Percentiles rank a stretch among this genome's conserved stretches.
phyloP scores from a whole-genome alignment of 1,140 invertebrate species.

The Drosophila ironensis region DNA sequence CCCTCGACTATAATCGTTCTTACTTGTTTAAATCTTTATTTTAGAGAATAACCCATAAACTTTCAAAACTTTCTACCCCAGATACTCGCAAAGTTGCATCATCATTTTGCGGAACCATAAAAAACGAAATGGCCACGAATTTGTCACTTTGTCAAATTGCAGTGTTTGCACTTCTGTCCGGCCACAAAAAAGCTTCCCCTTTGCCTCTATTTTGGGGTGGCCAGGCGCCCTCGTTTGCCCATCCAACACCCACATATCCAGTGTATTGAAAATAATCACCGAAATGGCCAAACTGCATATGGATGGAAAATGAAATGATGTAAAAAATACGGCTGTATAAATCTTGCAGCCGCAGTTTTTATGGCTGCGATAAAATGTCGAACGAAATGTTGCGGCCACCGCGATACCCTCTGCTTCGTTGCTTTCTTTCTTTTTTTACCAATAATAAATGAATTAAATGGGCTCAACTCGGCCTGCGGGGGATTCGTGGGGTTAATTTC shows the following conservation, averaged over 20 bases:
- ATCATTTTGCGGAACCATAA: too few relatives aligned
- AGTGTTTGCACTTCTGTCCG: slow-evolving; percentile 5
- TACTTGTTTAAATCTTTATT: too few relatives aligned
- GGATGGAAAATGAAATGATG: slow-evolving; percentile 25
- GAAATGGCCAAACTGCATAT: slow-evolving; percentile 36
- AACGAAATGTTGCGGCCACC: not conserved
- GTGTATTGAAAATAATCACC: slow-evolving; percentile 42
- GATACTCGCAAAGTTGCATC: too few relatives aligned
- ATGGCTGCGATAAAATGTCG: slow-evolving; percentile 14
- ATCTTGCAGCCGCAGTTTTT: slow-evolving; percentile 29
- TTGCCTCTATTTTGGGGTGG: too few relatives aligned
- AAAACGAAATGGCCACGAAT: slow-evolving; percentile 43
- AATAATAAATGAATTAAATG: slow-evolving; percentile 26
- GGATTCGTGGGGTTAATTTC: not conserved
- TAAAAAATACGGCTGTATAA: slow-evolving; percentile 18
- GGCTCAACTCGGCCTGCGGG: not conserved
- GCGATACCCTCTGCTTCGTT: not conserved
- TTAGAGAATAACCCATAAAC: too few relatives aligned
- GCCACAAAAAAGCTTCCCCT: too few relatives aligned
- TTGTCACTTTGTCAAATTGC: slow-evolving; percentile 58
- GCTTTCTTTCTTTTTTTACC: too few relatives aligned
- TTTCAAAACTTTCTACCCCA: too few relatives aligned
- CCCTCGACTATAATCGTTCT: too few relatives aligned
- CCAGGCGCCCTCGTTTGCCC: too few relatives aligned
- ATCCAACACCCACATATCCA: not conserved